phyloP scores from a whole-genome alignment of 1,140 invertebrate species.

The Drosophila tristis region DNA sequence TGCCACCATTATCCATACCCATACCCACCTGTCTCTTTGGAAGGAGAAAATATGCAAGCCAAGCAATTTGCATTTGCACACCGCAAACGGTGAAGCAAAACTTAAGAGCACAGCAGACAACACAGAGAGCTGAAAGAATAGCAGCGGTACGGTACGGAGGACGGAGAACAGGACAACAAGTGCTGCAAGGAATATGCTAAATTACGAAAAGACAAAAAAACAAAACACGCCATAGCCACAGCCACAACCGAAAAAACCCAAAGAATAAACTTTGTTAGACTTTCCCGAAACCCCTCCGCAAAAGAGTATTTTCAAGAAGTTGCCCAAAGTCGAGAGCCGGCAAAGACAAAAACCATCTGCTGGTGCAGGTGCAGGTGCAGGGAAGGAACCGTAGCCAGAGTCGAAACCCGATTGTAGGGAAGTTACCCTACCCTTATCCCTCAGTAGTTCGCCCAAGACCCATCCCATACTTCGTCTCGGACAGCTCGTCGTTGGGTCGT shows the following conservation, averaged over 20 bases:
- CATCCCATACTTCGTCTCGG: neutral
- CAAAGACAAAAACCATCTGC: constrained; percentile 45
- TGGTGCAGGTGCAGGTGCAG: too few species aligned
- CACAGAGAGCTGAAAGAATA: constrained; percentile 3
- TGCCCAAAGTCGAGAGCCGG: constrained; percentile 65
- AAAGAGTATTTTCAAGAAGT: constrained; percentile 71
- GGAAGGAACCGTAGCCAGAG: too few species aligned
- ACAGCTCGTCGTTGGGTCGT: constrained; percentile 1
- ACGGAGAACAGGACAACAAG: constrained; percentile 59
- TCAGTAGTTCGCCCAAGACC: too few species aligned
- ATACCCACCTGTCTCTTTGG: too few species aligned
- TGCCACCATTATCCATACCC: too few species aligned
- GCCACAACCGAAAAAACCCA: constrained; percentile 20
- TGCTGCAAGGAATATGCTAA: constrained; percentile 77
- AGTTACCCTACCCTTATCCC: too few species aligned
- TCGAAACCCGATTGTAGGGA: too few species aligned
- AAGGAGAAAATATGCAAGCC: constrained; percentile 62
- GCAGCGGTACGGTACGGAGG: neutral
- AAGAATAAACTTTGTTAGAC: constrained; percentile 47
- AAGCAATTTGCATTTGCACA: constrained; percentile 81
- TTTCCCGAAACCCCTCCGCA: constrained; percentile 7
- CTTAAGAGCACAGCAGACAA: constrained; percentile 63
- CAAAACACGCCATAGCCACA: constrained; percentile 38
- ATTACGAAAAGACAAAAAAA: constrained; percentile 77
- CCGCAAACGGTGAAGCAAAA: constrained; percentile 75